phyloP scores from a whole-genome alignment of 2,888 invertebrate genomes.

The Bombylius major region DNA sequence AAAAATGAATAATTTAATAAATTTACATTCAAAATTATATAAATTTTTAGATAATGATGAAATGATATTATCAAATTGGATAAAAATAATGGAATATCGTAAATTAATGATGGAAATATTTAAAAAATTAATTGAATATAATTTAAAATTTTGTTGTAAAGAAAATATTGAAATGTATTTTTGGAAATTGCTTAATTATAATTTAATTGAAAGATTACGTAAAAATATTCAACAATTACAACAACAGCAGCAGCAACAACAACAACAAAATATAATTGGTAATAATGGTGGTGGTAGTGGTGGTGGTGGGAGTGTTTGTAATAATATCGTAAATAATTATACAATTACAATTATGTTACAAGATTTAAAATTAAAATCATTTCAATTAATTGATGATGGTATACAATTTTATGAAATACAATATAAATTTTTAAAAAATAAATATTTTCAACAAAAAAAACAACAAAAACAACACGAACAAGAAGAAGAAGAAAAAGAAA shows the following conservation, averaged over 20 bases:
- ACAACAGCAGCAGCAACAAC: background rate
- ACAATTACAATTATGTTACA: constrained; percentile 18
- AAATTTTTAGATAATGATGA: background rate
- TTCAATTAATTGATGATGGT: constrained; percentile 57
- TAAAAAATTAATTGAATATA: constrained; percentile 54
- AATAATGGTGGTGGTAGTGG: too few relatives aligned
- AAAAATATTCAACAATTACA: background rate
- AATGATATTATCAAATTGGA: constrained; percentile 43
- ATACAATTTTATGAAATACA: constrained; percentile 64
- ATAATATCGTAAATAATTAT: background rate
- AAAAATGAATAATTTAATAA: background rate
- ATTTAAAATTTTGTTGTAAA: constrained; percentile 74
- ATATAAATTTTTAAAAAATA: constrained; percentile 57
- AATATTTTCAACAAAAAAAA: constrained; percentile 35
- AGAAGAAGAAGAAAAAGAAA: too few relatives aligned
- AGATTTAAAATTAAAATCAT: constrained; percentile 50
- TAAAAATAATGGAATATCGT: constrained; percentile 48
- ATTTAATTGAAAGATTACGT: constrained; percentile 37
- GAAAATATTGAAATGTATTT: constrained; percentile 81
- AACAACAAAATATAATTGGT: too few relatives aligned
- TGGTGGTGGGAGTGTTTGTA: background rate
- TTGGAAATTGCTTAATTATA: constrained; percentile 85
- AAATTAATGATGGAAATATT: constrained; percentile 51
- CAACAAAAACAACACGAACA: too few relatives aligned
- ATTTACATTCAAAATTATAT: background rate